Evolutionary conservation across 2,797 vertebrate genomes (phyloP).

Genomic region (Enteromius mattozi): DNA sequence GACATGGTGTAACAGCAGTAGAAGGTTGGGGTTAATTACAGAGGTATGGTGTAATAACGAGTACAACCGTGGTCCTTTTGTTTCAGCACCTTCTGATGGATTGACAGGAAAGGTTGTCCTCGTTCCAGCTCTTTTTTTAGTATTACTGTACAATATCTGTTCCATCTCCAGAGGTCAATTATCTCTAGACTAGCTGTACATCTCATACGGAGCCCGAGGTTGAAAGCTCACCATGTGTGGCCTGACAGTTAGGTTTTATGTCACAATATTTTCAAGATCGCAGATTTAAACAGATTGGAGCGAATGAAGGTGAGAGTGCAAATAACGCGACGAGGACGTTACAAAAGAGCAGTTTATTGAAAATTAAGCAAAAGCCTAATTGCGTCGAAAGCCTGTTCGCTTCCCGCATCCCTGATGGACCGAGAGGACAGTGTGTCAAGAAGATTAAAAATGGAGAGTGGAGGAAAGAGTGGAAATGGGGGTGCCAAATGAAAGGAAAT

Average conservation of each 20-base stretch:
- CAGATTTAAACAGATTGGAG: conserved; percentile 75
- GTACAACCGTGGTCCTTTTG: conserved; percentile 65
- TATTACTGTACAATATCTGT: conserved; percentile 46
- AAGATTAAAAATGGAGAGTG: conserved; percentile 76
- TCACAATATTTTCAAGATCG: conserved; percentile 81
- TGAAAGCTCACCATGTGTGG: conserved; percentile 63
- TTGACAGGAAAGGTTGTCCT: conserved; percentile 70
- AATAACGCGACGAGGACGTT: conserved; percentile 63
- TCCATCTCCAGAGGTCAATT: conserved; percentile 48
- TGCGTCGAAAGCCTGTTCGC: conserved; percentile 69
- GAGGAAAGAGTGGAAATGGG: conserved; percentile 62
- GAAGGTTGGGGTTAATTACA: conserved; percentile 74
- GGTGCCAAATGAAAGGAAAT: conserved; percentile 76
- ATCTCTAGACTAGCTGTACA: conserved; percentile 58
- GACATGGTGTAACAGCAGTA: conserved; percentile 69
- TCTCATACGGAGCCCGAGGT: conserved; percentile 39
- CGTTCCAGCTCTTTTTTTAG: conserved; percentile 64
- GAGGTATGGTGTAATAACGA: conserved; percentile 56
- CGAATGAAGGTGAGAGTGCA: conserved; percentile 77
- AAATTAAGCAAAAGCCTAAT: conserved; percentile 76
- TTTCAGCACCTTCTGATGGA: conserved; percentile 68
- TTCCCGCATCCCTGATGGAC: conserved; percentile 66
- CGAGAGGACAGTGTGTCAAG: conserved; percentile 76
- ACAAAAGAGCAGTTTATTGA: conserved; percentile 69
- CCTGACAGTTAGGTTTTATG: conserved; percentile 72